These are phyloP conservation scores for Bambusicola thoracicus DNA, from an alignment of 2,113 vertebrate species.

Conservation along the genomic window DNA sequence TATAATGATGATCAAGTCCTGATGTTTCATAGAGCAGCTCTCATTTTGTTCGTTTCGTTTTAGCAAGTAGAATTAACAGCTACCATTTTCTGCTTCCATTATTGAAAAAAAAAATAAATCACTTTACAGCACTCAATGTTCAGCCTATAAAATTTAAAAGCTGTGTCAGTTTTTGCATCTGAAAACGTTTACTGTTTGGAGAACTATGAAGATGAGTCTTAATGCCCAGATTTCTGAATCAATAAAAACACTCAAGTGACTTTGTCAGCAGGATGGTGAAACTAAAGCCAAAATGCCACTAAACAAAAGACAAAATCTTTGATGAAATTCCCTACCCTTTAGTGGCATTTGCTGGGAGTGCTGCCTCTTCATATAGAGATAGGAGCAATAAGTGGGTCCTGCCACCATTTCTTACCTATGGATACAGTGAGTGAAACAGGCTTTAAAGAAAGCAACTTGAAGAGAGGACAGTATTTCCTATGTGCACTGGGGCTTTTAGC, in stretches of 20 bases:
- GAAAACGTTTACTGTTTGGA: conserved; percentile 46
- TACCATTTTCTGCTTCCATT: neutral
- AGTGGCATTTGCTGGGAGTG: neutral
- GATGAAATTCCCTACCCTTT: neutral
- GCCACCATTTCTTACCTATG: neutral
- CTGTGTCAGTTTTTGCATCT: conserved; percentile 42
- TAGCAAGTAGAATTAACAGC: conserved; percentile 19
- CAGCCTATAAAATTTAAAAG: conserved; percentile 49
- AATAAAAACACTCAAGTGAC: conserved; percentile 36
- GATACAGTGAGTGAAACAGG: neutral
- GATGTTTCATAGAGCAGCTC: neutral
- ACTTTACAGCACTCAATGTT: conserved; percentile 21
- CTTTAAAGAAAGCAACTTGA: neutral
- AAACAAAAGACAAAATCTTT: conserved; percentile 34
- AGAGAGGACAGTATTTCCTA: neutral
- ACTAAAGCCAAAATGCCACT: conserved; percentile 32
- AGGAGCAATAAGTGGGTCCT: neutral
- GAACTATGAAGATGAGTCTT: conserved; percentile 51
- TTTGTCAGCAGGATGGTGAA: conserved; percentile 29
- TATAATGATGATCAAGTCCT: neutral
- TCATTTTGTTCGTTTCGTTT: conserved; percentile 44
- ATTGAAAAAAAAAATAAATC: neutral
- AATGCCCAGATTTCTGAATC: conserved; percentile 28
- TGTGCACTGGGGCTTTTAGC: neutral
- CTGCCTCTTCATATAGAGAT: neutral